phyloP scores from a whole-genome alignment of 2,888 invertebrate genomes.

The Allacma fusca region DNA sequence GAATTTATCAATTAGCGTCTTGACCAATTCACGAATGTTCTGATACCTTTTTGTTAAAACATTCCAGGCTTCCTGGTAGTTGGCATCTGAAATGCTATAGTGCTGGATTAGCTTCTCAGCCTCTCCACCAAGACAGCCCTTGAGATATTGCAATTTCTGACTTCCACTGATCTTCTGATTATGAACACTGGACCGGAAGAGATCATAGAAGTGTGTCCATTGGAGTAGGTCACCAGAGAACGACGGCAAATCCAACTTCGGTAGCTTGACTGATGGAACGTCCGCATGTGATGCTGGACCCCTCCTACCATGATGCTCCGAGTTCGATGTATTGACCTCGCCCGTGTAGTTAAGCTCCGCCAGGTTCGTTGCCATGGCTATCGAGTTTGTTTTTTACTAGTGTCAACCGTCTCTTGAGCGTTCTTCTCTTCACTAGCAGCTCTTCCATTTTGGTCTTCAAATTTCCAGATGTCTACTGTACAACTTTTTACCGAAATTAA shows the following conservation, averaged over 20 bases:
- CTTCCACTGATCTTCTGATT: background rate
- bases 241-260: background rate
- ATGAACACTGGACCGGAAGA: background rate
- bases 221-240: background rate
- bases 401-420: background rate
- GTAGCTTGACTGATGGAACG: background rate
- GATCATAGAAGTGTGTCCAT: background rate
- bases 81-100: background rate
- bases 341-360: background rate
- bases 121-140: background rate
- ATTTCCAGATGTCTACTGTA: no score
- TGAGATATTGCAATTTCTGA: background rate
- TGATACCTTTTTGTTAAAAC: background rate
- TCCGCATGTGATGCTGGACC: background rate
- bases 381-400: background rate
- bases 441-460: constrained; percentile 8
- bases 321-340: background rate
- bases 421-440: background rate
- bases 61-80: constrained; percentile 8
- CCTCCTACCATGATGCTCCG: background rate
- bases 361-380: background rate
- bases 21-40: background rate
- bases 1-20: background rate
- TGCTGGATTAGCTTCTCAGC: background rate
- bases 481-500: no score